phyloP scores from a whole-genome alignment of 2,888 invertebrate species.

The Bugulina stolonifera region DNA sequence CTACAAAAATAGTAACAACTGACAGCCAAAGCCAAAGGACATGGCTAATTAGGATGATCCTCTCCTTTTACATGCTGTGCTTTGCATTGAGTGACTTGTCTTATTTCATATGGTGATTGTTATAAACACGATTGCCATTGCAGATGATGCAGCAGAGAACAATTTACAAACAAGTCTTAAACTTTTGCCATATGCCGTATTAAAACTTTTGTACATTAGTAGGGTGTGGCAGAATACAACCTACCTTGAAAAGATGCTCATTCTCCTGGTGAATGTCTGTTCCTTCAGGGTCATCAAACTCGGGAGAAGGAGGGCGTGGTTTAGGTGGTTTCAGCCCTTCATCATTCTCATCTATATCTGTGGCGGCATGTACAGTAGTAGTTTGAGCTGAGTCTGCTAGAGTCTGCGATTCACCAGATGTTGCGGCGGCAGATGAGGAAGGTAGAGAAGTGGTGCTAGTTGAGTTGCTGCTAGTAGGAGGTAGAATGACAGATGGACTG shows the following conservation, averaged over 20 bases:
- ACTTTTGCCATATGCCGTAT: too few relatives aligned
- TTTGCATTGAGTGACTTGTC: too few relatives aligned
- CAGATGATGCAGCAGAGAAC: too few relatives aligned
- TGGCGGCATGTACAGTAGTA: slow-evolving; percentile 23
- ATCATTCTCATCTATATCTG: slow-evolving; percentile 31
- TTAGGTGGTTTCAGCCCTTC: slow-evolving; percentile 15
- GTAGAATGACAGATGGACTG: neutral
- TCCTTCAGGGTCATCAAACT: slow-evolving; percentile 3
- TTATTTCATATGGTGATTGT: too few relatives aligned
- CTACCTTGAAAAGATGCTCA: slow-evolving; percentile 25
- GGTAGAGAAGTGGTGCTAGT: neutral
- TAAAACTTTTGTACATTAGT: too few relatives aligned
- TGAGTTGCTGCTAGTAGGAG: neutral
- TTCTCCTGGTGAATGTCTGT: neutral
- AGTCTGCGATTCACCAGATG: neutral
- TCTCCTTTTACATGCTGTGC: too few relatives aligned
- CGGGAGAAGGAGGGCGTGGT: slow-evolving; percentile 25
- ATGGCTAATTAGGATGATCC: too few relatives aligned
- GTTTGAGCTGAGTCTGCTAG: neutral
- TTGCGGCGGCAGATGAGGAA: neutral
- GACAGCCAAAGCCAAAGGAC: too few relatives aligned
- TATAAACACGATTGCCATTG: too few relatives aligned
- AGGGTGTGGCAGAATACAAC: too few relatives aligned
- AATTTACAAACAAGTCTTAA: too few relatives aligned
- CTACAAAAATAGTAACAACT: too few relatives aligned